Evolutionary conservation across 2,888 invertebrate species (phyloP).

Genomic region (Macrophya alboannulata): DNA sequence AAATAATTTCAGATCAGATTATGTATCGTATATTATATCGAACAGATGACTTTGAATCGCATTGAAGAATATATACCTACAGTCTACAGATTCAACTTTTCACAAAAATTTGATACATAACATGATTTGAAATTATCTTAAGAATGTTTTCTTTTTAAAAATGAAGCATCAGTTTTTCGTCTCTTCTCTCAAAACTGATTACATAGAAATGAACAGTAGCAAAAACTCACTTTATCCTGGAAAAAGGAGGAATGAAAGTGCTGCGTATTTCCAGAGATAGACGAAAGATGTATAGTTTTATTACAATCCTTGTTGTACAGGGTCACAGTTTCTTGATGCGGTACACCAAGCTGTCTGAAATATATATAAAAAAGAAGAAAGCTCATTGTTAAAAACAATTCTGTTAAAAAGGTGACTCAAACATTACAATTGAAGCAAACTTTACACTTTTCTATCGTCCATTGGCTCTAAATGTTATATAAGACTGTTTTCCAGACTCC

Average conservation of each 20-base stretch:
- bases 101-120: not conserved
- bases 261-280: conserved; percentile 96
- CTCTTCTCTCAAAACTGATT: not conserved
- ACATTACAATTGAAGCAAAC: not conserved
- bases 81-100: not conserved
- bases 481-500: not conserved
- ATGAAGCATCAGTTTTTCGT: not conserved
- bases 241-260: conserved; percentile 99
- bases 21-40: not conserved
- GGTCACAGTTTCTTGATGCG: conserved; percentile 92
- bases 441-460: not conserved
- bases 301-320: conserved; percentile 93
- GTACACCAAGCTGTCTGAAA: conserved; percentile 92
- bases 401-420: conserved; percentile 9
- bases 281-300: conserved; percentile 94
- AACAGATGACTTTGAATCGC: not conserved
- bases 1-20: not conserved
- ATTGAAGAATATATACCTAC: not conserved
- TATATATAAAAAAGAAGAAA: not conserved
- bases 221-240: conserved; percentile 91
- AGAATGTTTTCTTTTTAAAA: not conserved
- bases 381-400: not conserved
- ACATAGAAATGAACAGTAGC: not conserved
- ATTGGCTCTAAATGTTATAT: not conserved
- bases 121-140: not conserved